A percentile compares a stretch with the other conserved stretches of the same genome.
Evolutionary conservation across 2,113 vertebrate species (phyloP).

Genomic region (Solenodon paradoxus): DNA sequence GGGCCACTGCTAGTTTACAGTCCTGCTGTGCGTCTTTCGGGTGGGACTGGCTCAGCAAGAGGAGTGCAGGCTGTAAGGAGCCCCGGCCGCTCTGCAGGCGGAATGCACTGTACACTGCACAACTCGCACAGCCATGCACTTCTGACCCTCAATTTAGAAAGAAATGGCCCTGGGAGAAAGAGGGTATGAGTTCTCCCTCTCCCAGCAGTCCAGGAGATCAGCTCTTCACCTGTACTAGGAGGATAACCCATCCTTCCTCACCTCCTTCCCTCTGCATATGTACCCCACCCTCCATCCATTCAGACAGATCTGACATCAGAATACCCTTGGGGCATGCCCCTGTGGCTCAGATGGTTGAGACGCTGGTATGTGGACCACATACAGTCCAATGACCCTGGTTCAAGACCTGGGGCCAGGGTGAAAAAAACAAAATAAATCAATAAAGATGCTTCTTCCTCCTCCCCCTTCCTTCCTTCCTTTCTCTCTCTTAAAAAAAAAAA

Average conservation of each 20-base stretch:
- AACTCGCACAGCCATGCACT: not conserved
- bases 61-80: not conserved
- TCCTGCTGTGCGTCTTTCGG: too few species aligned
- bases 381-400: too few species aligned
- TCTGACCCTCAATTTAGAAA: too few species aligned
- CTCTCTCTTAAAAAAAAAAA: too few species aligned
- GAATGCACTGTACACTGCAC: not conserved
- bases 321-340: not conserved
- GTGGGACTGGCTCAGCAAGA: not conserved
- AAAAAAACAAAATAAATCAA: too few species aligned
- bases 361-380: too few species aligned
- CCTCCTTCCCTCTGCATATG: not conserved
- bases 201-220: not conserved
- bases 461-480: too few species aligned
- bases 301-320: conserved; percentile 53
- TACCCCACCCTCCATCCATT: conserved; percentile 5
- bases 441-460: too few species aligned
- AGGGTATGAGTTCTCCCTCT: not conserved
- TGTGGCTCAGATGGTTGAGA: too few species aligned
- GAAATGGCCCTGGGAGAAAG: not conserved
- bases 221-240: not conserved
- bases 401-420: too few species aligned
- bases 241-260: not conserved
- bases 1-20: not conserved
- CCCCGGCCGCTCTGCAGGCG: not conserved